Conservation (phyloP, 2,888 invertebrate genomes). For the Rhagonycha lutea region DNA sequence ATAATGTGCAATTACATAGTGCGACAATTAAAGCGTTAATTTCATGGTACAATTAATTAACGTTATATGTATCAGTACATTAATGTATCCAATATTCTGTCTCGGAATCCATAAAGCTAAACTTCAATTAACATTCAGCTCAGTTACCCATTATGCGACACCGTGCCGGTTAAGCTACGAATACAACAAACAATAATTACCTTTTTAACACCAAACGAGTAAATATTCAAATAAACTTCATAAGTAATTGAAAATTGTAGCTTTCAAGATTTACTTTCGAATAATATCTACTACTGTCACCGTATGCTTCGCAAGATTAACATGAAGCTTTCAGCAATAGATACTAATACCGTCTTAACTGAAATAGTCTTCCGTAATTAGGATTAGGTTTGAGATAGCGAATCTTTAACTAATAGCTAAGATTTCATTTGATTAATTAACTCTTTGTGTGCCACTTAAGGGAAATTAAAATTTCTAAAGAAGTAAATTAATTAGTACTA, state of each 20-base stretch:
- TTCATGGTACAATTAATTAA: neutral
- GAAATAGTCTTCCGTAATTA: slow-evolving; percentile 2
- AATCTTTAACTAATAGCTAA: neutral
- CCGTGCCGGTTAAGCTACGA: neutral
- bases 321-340: neutral
- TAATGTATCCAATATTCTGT: neutral
- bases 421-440: slow-evolving; percentile 4
- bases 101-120: neutral
- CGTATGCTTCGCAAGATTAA: neutral
- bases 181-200: neutral
- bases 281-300: neutral
- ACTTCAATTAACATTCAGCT: neutral
- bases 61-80: neutral
- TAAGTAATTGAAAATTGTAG: neutral
- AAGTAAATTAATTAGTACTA: neutral
- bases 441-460: neutral
- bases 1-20: neutral
- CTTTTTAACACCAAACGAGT: neutral
- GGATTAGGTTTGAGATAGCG: neutral
- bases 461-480: neutral
- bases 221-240: neutral
- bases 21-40: neutral
- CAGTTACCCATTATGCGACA: neutral
- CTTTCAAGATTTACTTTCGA: neutral
- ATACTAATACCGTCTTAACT: slow-evolving; percentile 4